These are phyloP conservation scores for Opisthograptis luteolata DNA, from an alignment of 2,888 invertebrate species.

Conservation along the genomic window DNA sequence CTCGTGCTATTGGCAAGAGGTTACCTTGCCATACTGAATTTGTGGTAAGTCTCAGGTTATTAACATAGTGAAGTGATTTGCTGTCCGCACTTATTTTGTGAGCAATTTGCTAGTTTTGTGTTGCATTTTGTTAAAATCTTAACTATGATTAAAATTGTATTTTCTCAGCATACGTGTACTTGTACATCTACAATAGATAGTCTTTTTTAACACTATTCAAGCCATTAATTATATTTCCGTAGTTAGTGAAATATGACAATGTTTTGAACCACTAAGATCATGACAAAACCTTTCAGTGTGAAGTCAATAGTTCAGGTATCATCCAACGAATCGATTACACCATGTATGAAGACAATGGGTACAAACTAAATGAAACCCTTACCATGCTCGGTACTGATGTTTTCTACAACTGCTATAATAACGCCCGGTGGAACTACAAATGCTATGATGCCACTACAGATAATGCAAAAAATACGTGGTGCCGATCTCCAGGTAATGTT, in stretches of 20 bases:
- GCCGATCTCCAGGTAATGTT: constrained; percentile 51
- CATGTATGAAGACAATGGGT: constrained; percentile 75
- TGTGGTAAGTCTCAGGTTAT: constrained; percentile 66
- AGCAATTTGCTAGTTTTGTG: no score
- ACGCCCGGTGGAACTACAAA: constrained; percentile 48
- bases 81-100: no score
- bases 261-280: no score
- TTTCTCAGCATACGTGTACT: no score
- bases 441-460: constrained; percentile 50
- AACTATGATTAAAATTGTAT: no score
- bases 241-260: no score
- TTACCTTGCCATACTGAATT: constrained; percentile 75
- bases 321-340: constrained; percentile 76
- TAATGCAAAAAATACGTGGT: constrained; percentile 55
- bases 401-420: constrained; percentile 51
- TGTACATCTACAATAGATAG: no score
- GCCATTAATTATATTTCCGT: no score
- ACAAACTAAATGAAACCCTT: constrained; percentile 47
- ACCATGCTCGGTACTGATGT: constrained; percentile 33
- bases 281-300: constrained; percentile 45
- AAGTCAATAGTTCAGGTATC: constrained; percentile 65
- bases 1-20: constrained; percentile 85
- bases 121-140: no score
- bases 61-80: no score
- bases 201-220: no score